A percentile compares a stretch with the other conserved stretches of the same genome.
These are phyloP conservation scores for Polydrusus cervinus DNA, from an alignment of 2,888 invertebrate species.

Conservation along the genomic window DNA sequence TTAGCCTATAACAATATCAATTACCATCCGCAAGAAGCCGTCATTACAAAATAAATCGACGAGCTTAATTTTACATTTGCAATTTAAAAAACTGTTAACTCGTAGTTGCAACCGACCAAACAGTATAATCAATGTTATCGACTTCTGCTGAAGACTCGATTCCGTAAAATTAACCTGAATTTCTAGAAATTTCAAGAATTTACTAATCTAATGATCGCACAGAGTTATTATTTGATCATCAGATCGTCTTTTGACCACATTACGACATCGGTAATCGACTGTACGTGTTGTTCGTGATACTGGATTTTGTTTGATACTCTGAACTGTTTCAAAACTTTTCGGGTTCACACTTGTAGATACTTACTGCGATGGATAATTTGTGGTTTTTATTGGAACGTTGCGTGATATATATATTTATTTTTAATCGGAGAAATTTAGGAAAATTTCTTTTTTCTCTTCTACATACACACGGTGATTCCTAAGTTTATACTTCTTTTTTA, in stretches of 20 bases:
- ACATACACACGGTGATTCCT: no score
- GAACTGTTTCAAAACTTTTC: constrained; percentile 43
- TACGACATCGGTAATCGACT: constrained; percentile 38
- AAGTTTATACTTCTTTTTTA: no score
- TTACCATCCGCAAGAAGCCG: constrained; percentile 7
- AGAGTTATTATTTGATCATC: constrained; percentile 44
- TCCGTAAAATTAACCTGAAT: constrained; percentile 38
- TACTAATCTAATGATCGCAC: constrained; percentile 32
- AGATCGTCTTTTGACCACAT: constrained; percentile 40
- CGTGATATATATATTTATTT: neutral
- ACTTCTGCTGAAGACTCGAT: constrained; percentile 25
- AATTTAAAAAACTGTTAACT: constrained; percentile 32
- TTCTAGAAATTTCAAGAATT: constrained; percentile 40
- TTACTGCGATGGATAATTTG: constrained; percentile 19
- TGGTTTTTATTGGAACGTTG: neutral
- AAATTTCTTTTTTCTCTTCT: no score
- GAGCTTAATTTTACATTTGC: constrained; percentile 21
- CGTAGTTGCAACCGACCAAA: constrained; percentile 9
- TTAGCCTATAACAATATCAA: neutral
- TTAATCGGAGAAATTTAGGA: neutral
- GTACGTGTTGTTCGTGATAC: constrained; percentile 47
- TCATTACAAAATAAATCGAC: constrained; percentile 38
- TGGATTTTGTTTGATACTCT: constrained; percentile 25
- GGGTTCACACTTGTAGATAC: constrained; percentile 30
- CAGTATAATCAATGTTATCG: constrained; percentile 37